phyloP scores from a whole-genome alignment of 2,888 invertebrate species.

The Nephrotoma guestfalica region DNA sequence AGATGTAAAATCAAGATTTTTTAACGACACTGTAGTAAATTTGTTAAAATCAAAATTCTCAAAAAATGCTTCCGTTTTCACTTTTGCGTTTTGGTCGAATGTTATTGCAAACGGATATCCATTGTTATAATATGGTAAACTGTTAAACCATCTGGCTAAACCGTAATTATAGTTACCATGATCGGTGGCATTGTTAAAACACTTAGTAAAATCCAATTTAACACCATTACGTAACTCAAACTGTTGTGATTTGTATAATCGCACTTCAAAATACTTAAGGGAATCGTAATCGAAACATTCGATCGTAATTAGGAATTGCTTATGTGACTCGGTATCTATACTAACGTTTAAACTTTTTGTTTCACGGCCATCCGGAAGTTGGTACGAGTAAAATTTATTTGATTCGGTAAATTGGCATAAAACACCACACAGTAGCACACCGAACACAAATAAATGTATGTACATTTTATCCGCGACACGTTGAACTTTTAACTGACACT shows the following conservation, averaged over 20 bases:
- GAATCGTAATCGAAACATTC: not conserved
- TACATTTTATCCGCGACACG: not conserved
- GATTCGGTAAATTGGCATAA: not conserved
- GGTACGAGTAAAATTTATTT: not conserved
- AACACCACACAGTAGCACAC: not conserved
- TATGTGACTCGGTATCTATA: not conserved
- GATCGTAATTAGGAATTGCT: not conserved
- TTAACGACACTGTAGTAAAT: not conserved
- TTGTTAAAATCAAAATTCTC: not conserved
- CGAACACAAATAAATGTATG: not conserved
- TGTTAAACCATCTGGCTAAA: not conserved
- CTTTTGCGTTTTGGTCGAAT: not conserved
- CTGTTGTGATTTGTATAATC: not conserved
- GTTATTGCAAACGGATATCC: not conserved
- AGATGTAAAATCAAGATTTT: not conserved
- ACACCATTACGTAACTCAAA: not conserved
- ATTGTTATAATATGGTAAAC: not conserved
- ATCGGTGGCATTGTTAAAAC: not conserved
- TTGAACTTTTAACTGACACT: not conserved
- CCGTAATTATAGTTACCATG: not conserved
- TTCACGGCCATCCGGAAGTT: not conserved
- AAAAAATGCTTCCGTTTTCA: not conserved
- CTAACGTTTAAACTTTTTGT: not conserved
- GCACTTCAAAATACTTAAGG: not conserved
- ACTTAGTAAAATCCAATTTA: not conserved